Conservation (phyloP, 2,113 vertebrate genomes). For the Nothocercus nigrocapillus region DNA sequence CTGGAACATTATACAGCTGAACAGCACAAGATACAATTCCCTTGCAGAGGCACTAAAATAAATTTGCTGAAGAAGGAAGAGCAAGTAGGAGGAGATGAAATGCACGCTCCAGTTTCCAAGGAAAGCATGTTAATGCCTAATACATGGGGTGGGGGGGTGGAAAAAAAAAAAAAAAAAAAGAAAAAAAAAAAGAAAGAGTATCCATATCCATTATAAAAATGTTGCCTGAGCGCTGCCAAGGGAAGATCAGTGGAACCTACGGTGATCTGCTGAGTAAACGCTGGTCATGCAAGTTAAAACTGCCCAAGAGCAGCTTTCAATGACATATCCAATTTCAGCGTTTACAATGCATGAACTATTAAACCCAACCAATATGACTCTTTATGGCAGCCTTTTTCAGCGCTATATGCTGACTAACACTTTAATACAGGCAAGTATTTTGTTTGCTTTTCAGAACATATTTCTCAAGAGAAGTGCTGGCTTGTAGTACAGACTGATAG, state of each 20-base stretch:
- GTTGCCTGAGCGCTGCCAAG: constrained; percentile 12
- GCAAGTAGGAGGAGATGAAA: not conserved
- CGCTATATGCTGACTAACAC: constrained; percentile 30
- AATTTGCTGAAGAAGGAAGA: constrained; percentile 25
- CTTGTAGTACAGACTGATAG: not conserved
- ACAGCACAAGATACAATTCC: not conserved
- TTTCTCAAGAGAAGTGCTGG: constrained; percentile 2
- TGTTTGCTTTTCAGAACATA: constrained; percentile 26
- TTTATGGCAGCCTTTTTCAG: constrained; percentile 5
- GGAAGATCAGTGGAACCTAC: constrained; percentile 36
- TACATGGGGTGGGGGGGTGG: not conserved
- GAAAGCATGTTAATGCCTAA: constrained; percentile 40
- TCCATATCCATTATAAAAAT: not conserved
- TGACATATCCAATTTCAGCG: constrained; percentile 57
- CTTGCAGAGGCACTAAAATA: not conserved
- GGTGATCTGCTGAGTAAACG: constrained; percentile 48
- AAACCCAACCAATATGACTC: constrained; percentile 25
- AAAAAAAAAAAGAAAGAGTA: too few species aligned
- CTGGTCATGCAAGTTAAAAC: constrained; percentile 30
- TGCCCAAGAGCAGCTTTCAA: constrained; percentile 58
- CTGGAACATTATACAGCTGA: not conserved
- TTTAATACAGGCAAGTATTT: not conserved
- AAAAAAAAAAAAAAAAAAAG: constrained; percentile 9
- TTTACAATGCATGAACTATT: constrained; percentile 62
- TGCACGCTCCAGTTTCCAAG: constrained; percentile 51